Percentiles rank a stretch among this genome's conserved stretches.
Conservation (phyloP, 2,888 invertebrate species). For the Drosophila fungiperda region DNA sequence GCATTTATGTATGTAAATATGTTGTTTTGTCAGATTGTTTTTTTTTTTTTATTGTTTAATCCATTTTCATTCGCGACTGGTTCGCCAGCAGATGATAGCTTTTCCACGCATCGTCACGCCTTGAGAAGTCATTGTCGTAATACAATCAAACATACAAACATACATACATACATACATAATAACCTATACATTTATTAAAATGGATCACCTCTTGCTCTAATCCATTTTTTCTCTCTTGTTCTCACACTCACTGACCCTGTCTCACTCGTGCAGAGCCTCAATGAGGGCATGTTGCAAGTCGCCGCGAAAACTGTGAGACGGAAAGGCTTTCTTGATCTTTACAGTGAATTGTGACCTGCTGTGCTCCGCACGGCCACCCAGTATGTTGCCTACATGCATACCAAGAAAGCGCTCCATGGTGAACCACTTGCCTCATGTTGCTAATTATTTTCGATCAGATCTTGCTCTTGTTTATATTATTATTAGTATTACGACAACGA, state of each 20-base stretch:
- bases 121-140: no score
- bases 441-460: constrained; percentile 14
- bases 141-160: not conserved
- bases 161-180: not conserved
- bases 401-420: constrained; percentile 86
- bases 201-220: no score
- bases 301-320: constrained; percentile 89
- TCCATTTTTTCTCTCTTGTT: not conserved
- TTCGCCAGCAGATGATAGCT: no score
- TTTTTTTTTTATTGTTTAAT: no score
- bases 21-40: no score
- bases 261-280: constrained; percentile 57
- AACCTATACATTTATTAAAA: no score
- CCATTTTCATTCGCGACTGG: no score
- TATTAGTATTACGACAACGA: constrained; percentile 8
- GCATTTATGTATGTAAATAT: no score
- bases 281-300: constrained; percentile 86
- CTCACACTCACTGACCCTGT: not conserved
- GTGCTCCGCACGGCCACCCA: constrained; percentile 96
- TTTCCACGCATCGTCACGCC: no score
- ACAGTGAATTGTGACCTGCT: constrained; percentile 97
- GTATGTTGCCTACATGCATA: constrained; percentile 91
- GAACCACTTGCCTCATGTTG: constrained; percentile 13
- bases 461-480: constrained; percentile 30
- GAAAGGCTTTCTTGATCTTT: constrained; percentile 93